Evolutionary conservation across 2,888 invertebrate genomes (phyloP), one percentile per base, ranked within the genome.

Genomic region (Spicauda simplicius): DNA sequence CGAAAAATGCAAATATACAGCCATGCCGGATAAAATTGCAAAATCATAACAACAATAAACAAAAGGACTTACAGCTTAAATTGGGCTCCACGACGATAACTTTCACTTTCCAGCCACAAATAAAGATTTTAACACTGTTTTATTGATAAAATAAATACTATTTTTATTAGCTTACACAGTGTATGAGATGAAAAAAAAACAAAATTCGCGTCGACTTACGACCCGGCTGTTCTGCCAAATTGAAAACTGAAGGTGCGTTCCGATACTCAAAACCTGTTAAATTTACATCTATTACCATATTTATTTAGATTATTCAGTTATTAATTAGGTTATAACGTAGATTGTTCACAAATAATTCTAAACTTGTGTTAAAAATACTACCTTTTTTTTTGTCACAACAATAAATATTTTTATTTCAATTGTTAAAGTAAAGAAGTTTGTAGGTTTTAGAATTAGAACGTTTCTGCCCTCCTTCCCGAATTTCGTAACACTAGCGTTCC

Each of bases 11-110:
- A 25, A 12, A 6, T 48, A 50, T 53, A 16, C 18, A 52, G 60
- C 60, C 60, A 61, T 54, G 54, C 62, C 62, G 62, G 41, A 62
- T n/a, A 54, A 41, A 37, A 16, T 55, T 16, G 20, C 33, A 48
- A 59, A 18, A 60, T 66, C 54, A 66, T 72, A 73, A 72, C 56
- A 71, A 74, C 74, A 80, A 76, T 75, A 74, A 76, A 71, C 75
- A 72, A 65, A 56, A 74, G 25, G 14, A 53, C 65, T 66, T 78
- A 90, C 91, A 86, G 76, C 78, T 87, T 71, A 84, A 80, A 73
- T 89, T 85, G 71, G 90, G 85, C 80, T 90, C 90, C 90, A 91
- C 88, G 87, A 79, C 77, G 86, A 75, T 67, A 64, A 54, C 55
- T 56, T 59, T 70, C 37, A 56, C 20, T 50, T 57, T 69, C 59